Evolutionary conservation across 2,888 invertebrate genomes (phyloP).

Genomic region (Hypercompe scribonia): DNA sequence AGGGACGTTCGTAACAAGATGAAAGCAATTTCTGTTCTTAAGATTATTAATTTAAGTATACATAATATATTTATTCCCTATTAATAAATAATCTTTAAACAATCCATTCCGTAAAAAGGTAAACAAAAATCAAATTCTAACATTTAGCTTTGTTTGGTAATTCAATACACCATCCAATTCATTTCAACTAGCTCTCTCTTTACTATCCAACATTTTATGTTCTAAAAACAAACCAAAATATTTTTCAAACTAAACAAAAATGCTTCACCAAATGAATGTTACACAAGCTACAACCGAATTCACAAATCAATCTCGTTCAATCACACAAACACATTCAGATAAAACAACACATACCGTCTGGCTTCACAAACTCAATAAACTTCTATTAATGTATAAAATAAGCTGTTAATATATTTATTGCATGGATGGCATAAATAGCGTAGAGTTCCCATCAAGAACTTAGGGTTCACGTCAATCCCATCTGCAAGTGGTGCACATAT

Average conservation of each 20-base stretch:
- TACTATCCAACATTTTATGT: neutral
- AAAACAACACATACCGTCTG: conserved; percentile 12
- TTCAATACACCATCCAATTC: neutral
- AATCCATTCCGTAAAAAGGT: neutral
- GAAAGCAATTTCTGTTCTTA: too few relatives aligned
- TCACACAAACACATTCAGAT: conserved; percentile 3
- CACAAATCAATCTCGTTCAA: conserved; percentile 14
- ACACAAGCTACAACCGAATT: neutral
- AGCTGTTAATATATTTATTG: conserved; percentile 26
- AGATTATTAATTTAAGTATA: too few relatives aligned
- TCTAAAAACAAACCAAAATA: neutral
- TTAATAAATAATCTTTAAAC: neutral
- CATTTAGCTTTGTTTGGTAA: neutral
- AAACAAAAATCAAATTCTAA: neutral
- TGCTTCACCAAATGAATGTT: neutral
- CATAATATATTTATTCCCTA: too few relatives aligned
- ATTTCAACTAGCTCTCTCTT: neutral
- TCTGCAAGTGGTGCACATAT: too few relatives aligned
- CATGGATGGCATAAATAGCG: too few relatives aligned
- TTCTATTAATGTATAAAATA: conserved; percentile 34
- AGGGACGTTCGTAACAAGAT: too few relatives aligned
- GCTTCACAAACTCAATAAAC: conserved; percentile 13
- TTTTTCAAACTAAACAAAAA: neutral
- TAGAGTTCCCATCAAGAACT: too few relatives aligned
- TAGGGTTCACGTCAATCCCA: too few relatives aligned